Evolutionary conservation across 2,888 invertebrate species (phyloP).

Genomic region (Cryptus viduatorius): DNA sequence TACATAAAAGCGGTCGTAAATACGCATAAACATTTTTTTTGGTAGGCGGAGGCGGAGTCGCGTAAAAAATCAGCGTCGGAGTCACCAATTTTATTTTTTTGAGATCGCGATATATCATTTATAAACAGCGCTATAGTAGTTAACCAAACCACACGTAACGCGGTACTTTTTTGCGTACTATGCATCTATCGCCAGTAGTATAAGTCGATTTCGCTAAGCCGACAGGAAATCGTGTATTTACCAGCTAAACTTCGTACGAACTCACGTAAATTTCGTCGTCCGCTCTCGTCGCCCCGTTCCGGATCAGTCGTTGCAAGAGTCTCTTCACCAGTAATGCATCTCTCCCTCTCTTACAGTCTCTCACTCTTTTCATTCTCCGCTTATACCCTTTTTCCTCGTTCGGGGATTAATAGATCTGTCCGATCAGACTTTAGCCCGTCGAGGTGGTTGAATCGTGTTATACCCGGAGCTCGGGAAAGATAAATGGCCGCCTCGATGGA

Average conservation of each 20-base stretch:
- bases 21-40: too few species aligned
- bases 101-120: too few species aligned
- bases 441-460: constrained; percentile 27
- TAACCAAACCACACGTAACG: not conserved
- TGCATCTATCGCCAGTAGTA: constrained; percentile 23
- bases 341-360: not conserved
- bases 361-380: not conserved
- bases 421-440: constrained; percentile 46
- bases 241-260: constrained; percentile 48
- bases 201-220: constrained; percentile 29
- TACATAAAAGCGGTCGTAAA: too few species aligned
- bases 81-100: too few species aligned
- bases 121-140: too few species aligned
- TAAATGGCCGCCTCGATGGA: constrained; percentile 57
- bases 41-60: too few species aligned
- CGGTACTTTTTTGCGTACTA: not conserved
- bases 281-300: constrained; percentile 36
- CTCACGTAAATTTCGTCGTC: constrained; percentile 54
- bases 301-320: constrained; percentile 28
- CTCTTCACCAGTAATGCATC: not conserved
- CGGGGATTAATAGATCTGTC: constrained; percentile 62
- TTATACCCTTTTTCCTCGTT: constrained; percentile 46
- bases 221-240: constrained; percentile 32
- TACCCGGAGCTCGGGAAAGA: constrained; percentile 32
- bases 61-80: too few species aligned